Evolutionary conservation across 2,797 vertebrate genomes (phyloP), one percentile per base, ranked within the genome.

Genomic region (Tragopan temminckii): DNA sequence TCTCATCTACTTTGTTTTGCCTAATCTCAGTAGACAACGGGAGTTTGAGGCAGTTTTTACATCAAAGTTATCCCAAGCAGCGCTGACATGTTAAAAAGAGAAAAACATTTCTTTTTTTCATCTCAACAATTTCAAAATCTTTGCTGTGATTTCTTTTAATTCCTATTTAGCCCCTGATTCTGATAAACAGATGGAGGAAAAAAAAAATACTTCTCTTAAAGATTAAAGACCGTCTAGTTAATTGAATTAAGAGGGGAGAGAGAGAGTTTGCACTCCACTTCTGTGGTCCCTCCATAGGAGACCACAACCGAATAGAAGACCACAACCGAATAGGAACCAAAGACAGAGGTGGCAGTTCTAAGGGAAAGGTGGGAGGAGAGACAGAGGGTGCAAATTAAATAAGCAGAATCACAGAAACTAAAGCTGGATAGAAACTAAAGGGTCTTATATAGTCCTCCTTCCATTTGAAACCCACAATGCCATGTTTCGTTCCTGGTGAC

Each of bases 121-220:
- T 93, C 82, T 91, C 52, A 48, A 92, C 29, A 80, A 31, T 83
- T 94, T 88, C 66, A 48, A 92, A 95, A 85, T 76, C 81, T 89
- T 94, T 92, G 87, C 81, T 91, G 66, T 70, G 14, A 91, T 95
- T 92, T 77, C 81, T 90, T 95, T 94, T 80, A 55, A 89, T 92
- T 81, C 77, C 67, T 80, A 46, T 82, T 93, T 94, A 71, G 81
- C 87, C 95, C 80, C 70, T 3, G 8, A 89, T 86, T 90, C 82
- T 74, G 90, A 95, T 89, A 91, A 95, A 93, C 95, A 94, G 93
- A 94, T 58, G 92, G 93, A 86, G 61, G 57, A 64, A 85, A 91
- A 77, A 90, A 93, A 29, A 53, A 52, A 55, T 38, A 48, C 57
- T 79, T 84, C 0, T 0, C 66, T 57, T 92, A 79, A 89, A 92